These are phyloP conservation scores for Clunio marinus DNA, from an alignment of 2,888 invertebrate species.

Conservation along the genomic window DNA sequence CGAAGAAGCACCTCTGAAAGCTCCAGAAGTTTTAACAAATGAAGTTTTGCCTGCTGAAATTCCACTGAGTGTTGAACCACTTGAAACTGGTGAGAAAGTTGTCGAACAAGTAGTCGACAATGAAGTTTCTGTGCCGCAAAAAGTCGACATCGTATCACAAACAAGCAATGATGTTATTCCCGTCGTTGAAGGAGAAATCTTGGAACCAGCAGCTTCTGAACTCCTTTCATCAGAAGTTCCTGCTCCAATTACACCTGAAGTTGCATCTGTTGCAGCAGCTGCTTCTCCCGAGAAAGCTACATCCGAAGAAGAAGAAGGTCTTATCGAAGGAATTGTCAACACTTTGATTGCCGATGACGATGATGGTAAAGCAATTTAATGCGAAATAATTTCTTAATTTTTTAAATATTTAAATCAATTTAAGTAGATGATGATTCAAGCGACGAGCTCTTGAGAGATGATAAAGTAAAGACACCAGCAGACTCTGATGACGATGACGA, in stretches of 20 bases:
- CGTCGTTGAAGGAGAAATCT: slow-evolving; percentile 11
- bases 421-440: slow-evolving; percentile 31
- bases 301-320: slow-evolving; percentile 27
- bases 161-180: background rate
- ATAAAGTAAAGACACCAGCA: background rate
- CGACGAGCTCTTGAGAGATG: slow-evolving; percentile 30
- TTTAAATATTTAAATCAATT: slow-evolving; percentile 3
- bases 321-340: slow-evolving; percentile 31
- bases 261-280: background rate
- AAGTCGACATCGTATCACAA: background rate
- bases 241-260: background rate
- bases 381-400: background rate
- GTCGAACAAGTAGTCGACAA: background rate
- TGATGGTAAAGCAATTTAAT: background rate
- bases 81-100: slow-evolving; percentile 18
- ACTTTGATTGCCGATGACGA: slow-evolving; percentile 18
- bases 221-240: background rate
- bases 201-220: background rate
- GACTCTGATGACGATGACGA: slow-evolving; percentile 27
- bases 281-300: slow-evolving; percentile 10
- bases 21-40: background rate
- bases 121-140: background rate
- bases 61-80: background rate
- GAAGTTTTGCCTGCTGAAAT: background rate
- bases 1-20: slow-evolving; percentile 9